Conservation (phyloP, 2,797 vertebrate genomes). For the Tinamus major region DNA sequence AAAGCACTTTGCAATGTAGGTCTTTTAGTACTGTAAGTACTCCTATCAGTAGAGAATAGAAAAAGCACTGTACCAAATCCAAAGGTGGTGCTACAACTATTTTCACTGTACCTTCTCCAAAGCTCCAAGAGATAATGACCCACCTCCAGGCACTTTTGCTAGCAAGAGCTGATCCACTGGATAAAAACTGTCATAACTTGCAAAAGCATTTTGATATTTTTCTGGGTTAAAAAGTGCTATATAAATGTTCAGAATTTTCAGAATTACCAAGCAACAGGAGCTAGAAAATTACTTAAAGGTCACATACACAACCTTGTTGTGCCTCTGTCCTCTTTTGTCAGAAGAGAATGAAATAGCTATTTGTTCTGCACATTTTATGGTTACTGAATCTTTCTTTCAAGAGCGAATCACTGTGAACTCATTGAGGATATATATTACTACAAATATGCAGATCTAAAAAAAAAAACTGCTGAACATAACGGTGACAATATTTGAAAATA, state of each 20-base stretch:
- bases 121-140: not conserved
- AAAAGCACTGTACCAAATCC: not conserved
- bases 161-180: not conserved
- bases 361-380: not conserved
- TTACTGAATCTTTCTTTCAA: constrained; percentile 9
- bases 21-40: not conserved
- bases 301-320: not conserved
- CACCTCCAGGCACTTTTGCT: not conserved
- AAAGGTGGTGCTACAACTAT: not conserved
- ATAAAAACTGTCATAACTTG: not conserved
- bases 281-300: not conserved
- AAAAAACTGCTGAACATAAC: not conserved
- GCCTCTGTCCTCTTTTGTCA: not conserved
- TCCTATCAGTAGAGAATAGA: not conserved
- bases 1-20: not conserved
- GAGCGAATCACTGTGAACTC: not conserved
- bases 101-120: not conserved
- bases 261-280: constrained; percentile 10
- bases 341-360: not conserved
- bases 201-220: not conserved
- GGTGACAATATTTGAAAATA: not conserved
- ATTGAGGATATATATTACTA: not conserved
- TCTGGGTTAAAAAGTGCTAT: not conserved
- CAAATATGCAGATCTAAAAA: not conserved
- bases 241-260: not conserved